Evolutionary conservation across 2,888 invertebrate genomes (phyloP).

Genomic region (Ophonus ardosiacus): DNA sequence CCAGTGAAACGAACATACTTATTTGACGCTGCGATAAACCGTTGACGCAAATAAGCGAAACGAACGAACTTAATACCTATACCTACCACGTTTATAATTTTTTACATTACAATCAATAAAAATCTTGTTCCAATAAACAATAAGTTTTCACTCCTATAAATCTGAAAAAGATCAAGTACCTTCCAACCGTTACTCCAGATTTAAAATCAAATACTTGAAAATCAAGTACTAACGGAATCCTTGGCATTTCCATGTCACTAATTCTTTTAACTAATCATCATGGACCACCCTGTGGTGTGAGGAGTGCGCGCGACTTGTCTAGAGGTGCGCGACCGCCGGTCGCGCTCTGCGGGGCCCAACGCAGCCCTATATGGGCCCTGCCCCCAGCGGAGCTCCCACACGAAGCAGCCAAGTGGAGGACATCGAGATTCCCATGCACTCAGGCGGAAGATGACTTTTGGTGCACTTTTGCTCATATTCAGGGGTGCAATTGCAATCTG

Average conservation of each 20-base stretch:
- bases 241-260: background rate
- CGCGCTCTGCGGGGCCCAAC: conserved; percentile 65
- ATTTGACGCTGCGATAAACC: too few relatives aligned
- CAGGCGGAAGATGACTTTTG: conserved; percentile 19
- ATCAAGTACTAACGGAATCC: conserved; percentile 14
- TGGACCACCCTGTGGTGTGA: background rate
- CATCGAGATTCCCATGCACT: conserved; percentile 62
- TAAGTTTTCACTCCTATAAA: too few relatives aligned
- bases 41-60: too few relatives aligned
- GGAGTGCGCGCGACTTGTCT: background rate
- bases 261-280: background rate
- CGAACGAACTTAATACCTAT: too few relatives aligned
- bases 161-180: too few relatives aligned
- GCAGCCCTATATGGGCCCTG: conserved; percentile 43
- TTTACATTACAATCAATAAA: too few relatives aligned
- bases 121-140: too few relatives aligned
- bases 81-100: too few relatives aligned
- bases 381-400: conserved; percentile 70
- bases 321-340: background rate
- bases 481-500: background rate
- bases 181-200: background rate
- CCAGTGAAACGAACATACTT: too few relatives aligned
- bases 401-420: conserved; percentile 70
- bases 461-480: background rate
- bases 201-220: background rate